Base-by-base conservation (phyloP, 2,797 vertebrate genomes). In the Cheirogaleus major region DNA sequence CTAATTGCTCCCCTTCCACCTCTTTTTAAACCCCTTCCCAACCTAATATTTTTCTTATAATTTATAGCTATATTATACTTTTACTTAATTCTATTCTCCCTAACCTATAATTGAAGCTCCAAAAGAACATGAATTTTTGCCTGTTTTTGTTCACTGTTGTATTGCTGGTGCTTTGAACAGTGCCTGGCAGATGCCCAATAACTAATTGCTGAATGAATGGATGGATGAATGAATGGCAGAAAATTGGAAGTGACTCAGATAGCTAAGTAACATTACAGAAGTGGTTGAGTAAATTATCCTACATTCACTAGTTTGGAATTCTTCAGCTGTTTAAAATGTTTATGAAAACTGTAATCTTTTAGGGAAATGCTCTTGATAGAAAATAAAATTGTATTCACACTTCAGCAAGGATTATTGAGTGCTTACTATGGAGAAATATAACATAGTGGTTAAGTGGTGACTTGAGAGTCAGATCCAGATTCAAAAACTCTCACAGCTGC, bases 181-280 rank as follows among this genome's bases (percentile, higher is more conserved):
- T 25, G 25, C 14, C 45, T 72, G 35, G 50, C 43, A 92, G 69
- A 32, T 83, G 10, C 70, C 59, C 69, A 27, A 1, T 59, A 61
- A 75, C 11, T 75, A 48, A 55, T 63, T 86, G 59, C 35, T 88
- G 45, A 14, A 6, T 92, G 45, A 48, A 45, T 57, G 41, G 5
- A 59, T 25, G 41, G 43, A 27, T 27, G 30, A 27, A 57, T 57
- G 32, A 52, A 82, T 50, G 48, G 57, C 30, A 90, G 65, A 93
- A 90, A 67, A 78, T 30, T 92, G 23, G 9, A 88, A 93, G 65
- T 80, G 43, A 90, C 55, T 76, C 78, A 90, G 30, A 43, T 52
- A 92, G 50, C 61, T 89, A 83, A 84, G 43, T 92, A 70, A 63
- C 55, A 93, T 63, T 84, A 55, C 4, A 93, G 30, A 84, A 70